These are phyloP conservation scores for Periophthalmus magnuspinnatus DNA, from an alignment of 2,797 vertebrate genomes.

Conservation along the genomic window DNA sequence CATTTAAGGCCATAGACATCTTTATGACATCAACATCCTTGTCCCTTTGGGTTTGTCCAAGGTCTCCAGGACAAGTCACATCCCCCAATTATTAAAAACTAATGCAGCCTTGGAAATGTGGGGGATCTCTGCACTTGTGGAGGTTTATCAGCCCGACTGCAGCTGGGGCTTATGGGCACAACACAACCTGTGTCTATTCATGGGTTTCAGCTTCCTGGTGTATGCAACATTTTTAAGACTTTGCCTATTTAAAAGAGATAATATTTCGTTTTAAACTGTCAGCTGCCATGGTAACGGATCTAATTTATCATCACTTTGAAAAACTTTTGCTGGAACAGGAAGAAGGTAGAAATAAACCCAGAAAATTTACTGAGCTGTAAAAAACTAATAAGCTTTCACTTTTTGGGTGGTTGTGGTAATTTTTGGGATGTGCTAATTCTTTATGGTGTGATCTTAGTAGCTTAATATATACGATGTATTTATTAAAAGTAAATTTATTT, in stretches of 20 bases:
- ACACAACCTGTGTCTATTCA: constrained; percentile 16
- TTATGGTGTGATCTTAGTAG: too few relatives aligned
- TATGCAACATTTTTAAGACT: too few relatives aligned
- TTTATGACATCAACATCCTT: constrained; percentile 19
- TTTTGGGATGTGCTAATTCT: neutral
- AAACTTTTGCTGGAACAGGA: constrained; percentile 27
- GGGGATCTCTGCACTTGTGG: neutral
- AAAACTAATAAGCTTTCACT: constrained; percentile 44
- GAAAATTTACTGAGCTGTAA: constrained; percentile 46
- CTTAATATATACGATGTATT: too few relatives aligned
- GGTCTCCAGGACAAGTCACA: constrained; percentile 32
- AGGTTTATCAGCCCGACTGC: constrained; percentile 29
- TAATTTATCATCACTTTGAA: too few relatives aligned
- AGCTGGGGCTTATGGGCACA: constrained; percentile 23
- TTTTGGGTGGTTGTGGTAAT: constrained; percentile 24
- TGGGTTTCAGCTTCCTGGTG: neutral
- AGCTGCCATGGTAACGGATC: too few relatives aligned
- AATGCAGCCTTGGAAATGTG: constrained; percentile 9
- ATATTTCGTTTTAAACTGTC: too few relatives aligned
- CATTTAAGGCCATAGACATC: constrained; percentile 9
- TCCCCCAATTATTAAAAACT: constrained; percentile 8
- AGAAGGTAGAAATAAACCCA: constrained; percentile 44
- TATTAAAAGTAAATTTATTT: too few relatives aligned
- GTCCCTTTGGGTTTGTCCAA: constrained; percentile 27
- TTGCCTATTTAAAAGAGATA: too few relatives aligned